Base-by-base conservation (phyloP, 2,113 vertebrate genomes). In the Neomonachus schauinslandi region DNA sequence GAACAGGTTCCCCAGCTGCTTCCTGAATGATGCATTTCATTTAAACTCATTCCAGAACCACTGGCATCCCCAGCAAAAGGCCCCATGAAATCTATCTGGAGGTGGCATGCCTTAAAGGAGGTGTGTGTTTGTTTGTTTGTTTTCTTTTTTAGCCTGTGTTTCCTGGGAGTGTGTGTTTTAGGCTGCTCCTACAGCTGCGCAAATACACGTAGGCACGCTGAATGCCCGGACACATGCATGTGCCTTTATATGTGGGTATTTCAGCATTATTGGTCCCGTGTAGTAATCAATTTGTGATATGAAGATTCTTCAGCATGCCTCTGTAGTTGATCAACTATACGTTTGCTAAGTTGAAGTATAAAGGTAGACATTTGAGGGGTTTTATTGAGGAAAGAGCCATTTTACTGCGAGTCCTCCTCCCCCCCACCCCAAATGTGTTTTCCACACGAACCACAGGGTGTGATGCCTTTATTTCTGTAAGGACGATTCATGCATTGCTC, bases 1-100 rank as follows among this genome's bases (percentile, higher is more conserved):
- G 51, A n/a, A 55, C 51, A 28, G 36, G 91, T 77, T 97, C 84
- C 67, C 92, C 96, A 97, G 85, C 92, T 98, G 95, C 89, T 98
- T 95, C 82, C 55, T 84, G 72, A 85, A 39, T 39, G 57, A 69
- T 61, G n/a, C 46, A 90, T 95, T 93, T 96, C 92, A 42, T 76
- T 69, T 61, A 85, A 97, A 87, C 24, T 86, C 51, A n/a, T 55
- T 94, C 69, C 53, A n/a, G 89, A 95, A 39, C 21, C 67, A 26
- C 13, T 90, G 96, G 94, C 65, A 69, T 79, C 53, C 31, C 10
- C 8, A 61, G 61, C 12, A 59, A 67, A 96, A 89, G 57, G 14
- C 24, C 77, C 42, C n/a, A 9, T 33, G 79, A 88, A 89, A 72
- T 84, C 39, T 88, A 14, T 51, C 21, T 92, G 65, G 81, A 92